These are phyloP conservation scores for Linyphia triangularis DNA, from an alignment of 2,888 invertebrate genomes.

Conservation along the genomic window DNA sequence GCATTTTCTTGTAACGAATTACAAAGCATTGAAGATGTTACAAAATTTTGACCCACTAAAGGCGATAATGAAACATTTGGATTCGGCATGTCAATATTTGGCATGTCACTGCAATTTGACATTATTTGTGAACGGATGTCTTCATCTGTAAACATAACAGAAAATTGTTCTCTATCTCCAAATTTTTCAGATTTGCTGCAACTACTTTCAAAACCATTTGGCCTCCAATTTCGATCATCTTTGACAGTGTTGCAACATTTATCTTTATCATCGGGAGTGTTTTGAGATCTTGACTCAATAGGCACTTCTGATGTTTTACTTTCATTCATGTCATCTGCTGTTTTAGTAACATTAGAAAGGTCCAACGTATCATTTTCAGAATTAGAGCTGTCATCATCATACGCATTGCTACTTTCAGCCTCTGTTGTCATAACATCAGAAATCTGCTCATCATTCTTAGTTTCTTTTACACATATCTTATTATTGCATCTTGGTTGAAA, in stretches of 20 bases:
- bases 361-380: neutral
- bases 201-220: conserved; percentile 33
- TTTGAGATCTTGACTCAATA: neutral
- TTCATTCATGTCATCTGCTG: neutral
- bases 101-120: conserved; percentile 59
- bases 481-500: conserved; percentile 27
- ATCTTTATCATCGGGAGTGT: neutral
- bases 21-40: conserved; percentile 53
- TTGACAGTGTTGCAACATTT: neutral
- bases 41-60: conserved; percentile 77
- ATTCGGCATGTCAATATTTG: conserved; percentile 78
- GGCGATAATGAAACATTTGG: conserved; percentile 80
- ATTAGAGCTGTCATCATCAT: conserved; percentile 4
- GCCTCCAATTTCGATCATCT: conserved; percentile 21
- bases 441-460: conserved; percentile 16
- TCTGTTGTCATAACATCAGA: conserved; percentile 3
- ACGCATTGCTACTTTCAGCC: neutral
- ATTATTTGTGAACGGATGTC: conserved; percentile 66
- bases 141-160: conserved; percentile 69
- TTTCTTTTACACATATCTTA: conserved; percentile 49
- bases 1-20: conserved; percentile 46
- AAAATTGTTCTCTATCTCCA: conserved; percentile 49
- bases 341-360: neutral
- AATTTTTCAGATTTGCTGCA: conserved; percentile 30
- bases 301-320: neutral